Conservation (phyloP, 2,797 vertebrate genomes). For the Phataginus tricuspis region DNA sequence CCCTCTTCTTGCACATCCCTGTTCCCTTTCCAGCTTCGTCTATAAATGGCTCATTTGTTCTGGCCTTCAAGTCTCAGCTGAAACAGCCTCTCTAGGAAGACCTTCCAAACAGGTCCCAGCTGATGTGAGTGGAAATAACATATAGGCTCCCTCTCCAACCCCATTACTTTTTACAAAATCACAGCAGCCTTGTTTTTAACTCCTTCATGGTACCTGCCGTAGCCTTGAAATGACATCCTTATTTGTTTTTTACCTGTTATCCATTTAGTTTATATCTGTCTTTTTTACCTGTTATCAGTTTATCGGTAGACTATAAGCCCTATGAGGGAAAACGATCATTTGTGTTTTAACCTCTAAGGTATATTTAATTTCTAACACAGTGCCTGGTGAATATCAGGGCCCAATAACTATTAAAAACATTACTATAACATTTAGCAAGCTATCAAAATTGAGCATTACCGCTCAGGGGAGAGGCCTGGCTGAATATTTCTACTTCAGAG, state of each 20-base stretch:
- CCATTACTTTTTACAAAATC: not conserved
- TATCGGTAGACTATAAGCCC: not conserved
- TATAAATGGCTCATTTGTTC: not conserved
- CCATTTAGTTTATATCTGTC: too few species aligned
- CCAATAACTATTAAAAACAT: not conserved
- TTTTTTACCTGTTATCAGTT: too few species aligned
- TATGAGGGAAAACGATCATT: not conserved
- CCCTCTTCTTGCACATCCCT: not conserved
- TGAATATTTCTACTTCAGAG: not conserved
- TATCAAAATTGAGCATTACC: accelerated
- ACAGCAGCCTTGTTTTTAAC: not conserved
- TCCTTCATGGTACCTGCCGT: not conserved
- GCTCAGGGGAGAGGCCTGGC: not conserved
- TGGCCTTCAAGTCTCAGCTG: not conserved
- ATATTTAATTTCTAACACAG: not conserved
- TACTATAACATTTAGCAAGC: not conserved
- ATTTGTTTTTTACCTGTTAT: too few species aligned
- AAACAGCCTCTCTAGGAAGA: not conserved
- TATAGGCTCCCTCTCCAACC: not conserved
- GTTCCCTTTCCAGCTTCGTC: not conserved
- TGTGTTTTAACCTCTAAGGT: not conserved
- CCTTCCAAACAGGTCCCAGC: not conserved
- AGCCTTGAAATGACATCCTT: not conserved
- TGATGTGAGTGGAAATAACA: too few species aligned
- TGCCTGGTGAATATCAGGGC: not conserved